Conservation (phyloP, 2,113 vertebrate species). For the Dermatemys mawii region DNA sequence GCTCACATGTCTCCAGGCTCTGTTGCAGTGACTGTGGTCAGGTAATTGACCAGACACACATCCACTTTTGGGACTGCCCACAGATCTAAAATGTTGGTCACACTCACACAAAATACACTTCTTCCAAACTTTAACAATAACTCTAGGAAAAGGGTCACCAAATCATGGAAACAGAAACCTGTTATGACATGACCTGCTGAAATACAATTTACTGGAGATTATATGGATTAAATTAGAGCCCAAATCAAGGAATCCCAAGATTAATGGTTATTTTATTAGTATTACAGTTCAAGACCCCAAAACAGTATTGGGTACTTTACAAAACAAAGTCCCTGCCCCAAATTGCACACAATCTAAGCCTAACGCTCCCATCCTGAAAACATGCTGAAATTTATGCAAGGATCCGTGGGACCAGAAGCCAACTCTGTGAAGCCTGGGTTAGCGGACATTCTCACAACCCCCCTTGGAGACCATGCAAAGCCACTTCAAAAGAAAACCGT, state of each 20-base stretch:
- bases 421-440: neutral
- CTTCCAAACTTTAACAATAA: neutral
- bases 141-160: neutral
- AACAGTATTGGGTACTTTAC: neutral
- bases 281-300: neutral
- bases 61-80: neutral
- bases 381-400: neutral
- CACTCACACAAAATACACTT: neutral
- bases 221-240: neutral
- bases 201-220: neutral
- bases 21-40: neutral
- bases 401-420: too few species aligned
- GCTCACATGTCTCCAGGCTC: neutral
- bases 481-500: neutral
- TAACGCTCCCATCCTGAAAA: neutral
- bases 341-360: neutral
- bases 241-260: neutral
- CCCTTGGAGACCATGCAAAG: neutral
- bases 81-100: neutral
- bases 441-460: neutral
- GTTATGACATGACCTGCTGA: neutral
- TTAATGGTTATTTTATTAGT: neutral
- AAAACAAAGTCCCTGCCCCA: neutral
- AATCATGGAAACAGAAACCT: neutral
- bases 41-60: neutral